phyloP scores from a whole-genome alignment of 1,140 invertebrate species.

The Drosophila hydei region DNA sequence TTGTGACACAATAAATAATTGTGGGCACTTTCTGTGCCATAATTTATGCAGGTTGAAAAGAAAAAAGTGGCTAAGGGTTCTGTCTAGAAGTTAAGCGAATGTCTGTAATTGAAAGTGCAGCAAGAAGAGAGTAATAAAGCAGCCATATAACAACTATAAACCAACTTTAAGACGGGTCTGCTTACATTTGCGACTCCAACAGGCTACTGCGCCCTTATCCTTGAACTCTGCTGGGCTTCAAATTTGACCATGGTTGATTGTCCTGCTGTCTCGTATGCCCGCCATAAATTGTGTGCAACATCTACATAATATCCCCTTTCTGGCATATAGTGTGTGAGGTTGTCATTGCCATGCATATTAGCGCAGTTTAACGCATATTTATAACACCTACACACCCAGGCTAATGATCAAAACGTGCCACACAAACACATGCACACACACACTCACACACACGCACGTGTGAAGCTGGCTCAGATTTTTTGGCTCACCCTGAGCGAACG shows the following conservation, averaged over 20 bases:
- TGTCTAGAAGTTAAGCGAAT: neutral
- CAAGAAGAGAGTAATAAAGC: constrained; percentile 5
- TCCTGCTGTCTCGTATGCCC: constrained; percentile 36
- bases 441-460: neutral
- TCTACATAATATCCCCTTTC: constrained; percentile 35
- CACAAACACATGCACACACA: constrained; percentile 36
- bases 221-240: constrained; percentile 45
- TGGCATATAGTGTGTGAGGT: neutral
- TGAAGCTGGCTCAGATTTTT: constrained; percentile 28
- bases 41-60: constrained; percentile 68
- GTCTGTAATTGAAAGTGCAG: constrained; percentile 11
- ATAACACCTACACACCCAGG: constrained; percentile 67
- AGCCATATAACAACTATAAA: neutral
- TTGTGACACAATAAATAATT: constrained; percentile 71
- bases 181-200: neutral
- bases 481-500: constrained; percentile 6
- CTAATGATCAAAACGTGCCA: constrained; percentile 79
- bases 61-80: constrained; percentile 3
- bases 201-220: constrained; percentile 32
- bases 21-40: constrained; percentile 55
- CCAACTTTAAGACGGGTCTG: neutral
- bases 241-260: constrained; percentile 56
- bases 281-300: constrained; percentile 70
- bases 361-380: constrained; percentile 75
- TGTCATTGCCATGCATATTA: constrained; percentile 46